Base-by-base conservation (phyloP, 2,797 vertebrate genomes). In the Xenentodon cancila region DNA sequence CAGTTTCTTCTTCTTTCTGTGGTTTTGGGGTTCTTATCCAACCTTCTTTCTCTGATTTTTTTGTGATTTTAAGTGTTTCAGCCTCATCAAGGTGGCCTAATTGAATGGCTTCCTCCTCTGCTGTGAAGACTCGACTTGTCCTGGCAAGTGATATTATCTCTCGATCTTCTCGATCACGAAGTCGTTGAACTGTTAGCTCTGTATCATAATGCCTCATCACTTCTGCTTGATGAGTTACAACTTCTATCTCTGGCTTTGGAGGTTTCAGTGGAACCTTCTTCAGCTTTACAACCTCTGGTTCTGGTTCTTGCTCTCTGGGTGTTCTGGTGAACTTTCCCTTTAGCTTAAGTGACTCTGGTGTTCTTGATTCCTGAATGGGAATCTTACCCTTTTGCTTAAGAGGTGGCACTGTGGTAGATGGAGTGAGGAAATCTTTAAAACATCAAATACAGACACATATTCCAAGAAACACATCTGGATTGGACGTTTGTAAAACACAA, bases 361-460 rank as follows among this genome's bases (percentile, higher is more conserved):
- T 88, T 74, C 90, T 84, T 61, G 90, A 83, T 67, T 94, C 91
- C 56, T 90, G 73, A 67, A 82, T 40, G 30, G 79, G 80, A 45
- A 90, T 88, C 89, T 89, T 92, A 88, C 50, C 84, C 87, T 90
- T 94, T 71, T 81, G 86, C 73, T 92, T 92, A 92, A 88, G 73
- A 90, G 82, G 16, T 73, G 88, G 42, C 70, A 71, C 82, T 86
- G 83, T 77, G 67, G 71, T 87, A 78, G 72, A 72, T 49, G 73
- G 64, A 81, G 78, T 82, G 75, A 71, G 86, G 58, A 75, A 4
- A 74, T 8, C 0, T 50, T 79, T 77, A 69, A 63, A 55, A 64
- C 54, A 70, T 52, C 46, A 84, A 51, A 74, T 18, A 67, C 13
- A 72, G 22, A 78, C 37, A 53, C 3, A 65, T 40, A 40, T 7